A percentile compares a stretch with the other conserved stretches of the same genome.
Evolutionary conservation across 2,113 vertebrate species (phyloP).

Genomic region (Rhegmatorhina hoffmannsi): DNA sequence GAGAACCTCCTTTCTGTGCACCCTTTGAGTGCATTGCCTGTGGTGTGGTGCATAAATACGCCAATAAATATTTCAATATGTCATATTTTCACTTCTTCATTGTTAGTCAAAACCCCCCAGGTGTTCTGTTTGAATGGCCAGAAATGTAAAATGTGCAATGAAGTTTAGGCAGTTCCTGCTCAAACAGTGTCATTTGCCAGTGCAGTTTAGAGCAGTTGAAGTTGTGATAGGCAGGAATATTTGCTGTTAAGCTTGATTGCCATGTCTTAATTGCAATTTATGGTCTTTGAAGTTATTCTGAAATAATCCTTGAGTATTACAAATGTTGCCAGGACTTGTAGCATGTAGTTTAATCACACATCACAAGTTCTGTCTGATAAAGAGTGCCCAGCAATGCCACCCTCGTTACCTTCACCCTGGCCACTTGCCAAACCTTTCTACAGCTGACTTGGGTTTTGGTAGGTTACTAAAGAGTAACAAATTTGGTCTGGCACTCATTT

Average conservation of each 20-base stretch:
- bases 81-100: background rate
- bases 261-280: background rate
- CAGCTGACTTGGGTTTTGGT: background rate
- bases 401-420: background rate
- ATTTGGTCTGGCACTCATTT: background rate
- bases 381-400: background rate
- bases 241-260: background rate
- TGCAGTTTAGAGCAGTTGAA: background rate
- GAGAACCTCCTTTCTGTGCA: too few species aligned
- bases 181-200: background rate
- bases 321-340: background rate
- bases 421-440: rapidly evolving
- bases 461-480: too few species aligned
- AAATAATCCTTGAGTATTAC: background rate
- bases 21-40: too few species aligned
- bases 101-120: background rate
- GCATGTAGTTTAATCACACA: background rate
- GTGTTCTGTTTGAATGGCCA: background rate
- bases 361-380: background rate
- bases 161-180: background rate
- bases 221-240: background rate
- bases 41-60: too few species aligned
- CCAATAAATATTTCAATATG: too few species aligned
- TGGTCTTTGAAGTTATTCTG: background rate
- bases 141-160: background rate